Evolutionary conservation across 1,140 invertebrate species (phyloP), one percentile per base, ranked within the genome.

Genomic region (Octopus bimaculoides): DNA sequence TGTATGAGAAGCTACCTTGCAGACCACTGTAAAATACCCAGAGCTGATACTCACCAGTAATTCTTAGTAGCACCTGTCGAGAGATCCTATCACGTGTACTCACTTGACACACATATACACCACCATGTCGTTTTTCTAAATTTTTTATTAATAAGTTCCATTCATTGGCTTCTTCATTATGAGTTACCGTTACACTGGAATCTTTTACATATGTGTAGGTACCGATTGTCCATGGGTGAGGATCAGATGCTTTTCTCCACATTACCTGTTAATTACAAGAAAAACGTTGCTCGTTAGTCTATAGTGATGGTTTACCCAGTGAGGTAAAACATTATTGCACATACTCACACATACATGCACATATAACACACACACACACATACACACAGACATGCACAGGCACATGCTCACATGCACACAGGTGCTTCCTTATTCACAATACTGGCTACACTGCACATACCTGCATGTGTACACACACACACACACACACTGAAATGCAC

Each of bases 121-220:
- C 96, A 4, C 93, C 94, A 87, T 98, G 96, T 71, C 94, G 91
- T 82, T 93, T 92, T 89, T 97, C 96, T 6, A 96, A 94, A 88
- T 95, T 96, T 84, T 95, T 94, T 83, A 98, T 95, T 90, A 94
- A 93, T 81, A 98, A 92, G 87, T 95, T 95, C 96, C 96, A 97
- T 87, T 97, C 95, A 84, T 97, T 95, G 85, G 94, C 94, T 14
- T 93, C 92, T 84, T 96, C 94, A 0, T 95, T 93, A 89, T 97
- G 96, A 26, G 75, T 78, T 20, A 83, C 53, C 75, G 82, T 77
- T 76, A 83, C 80, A 9, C 83, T 69, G 66, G 82, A 77, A 75
- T 82, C 79, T 71, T 80, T 56, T 17, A 84, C 73, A 77, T 78
- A 84, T 12, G 81, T 78, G 52, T 56, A 78, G 9, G 74, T 73